These are phyloP conservation scores for Galeruca laticollis DNA, from an alignment of 2,888 invertebrate genomes.

Conservation along the genomic window DNA sequence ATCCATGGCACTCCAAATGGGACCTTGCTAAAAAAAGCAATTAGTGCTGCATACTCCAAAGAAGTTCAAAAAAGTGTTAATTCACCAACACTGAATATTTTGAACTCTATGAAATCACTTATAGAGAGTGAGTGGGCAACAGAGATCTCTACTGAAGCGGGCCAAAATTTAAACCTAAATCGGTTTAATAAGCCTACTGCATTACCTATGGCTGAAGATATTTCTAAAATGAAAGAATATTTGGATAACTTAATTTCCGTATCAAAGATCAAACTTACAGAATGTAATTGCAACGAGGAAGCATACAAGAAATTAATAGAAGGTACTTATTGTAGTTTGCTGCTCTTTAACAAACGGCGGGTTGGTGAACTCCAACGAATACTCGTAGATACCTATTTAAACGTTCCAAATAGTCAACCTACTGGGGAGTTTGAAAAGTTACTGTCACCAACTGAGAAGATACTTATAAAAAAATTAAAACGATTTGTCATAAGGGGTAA, in stretches of 20 bases:
- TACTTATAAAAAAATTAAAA: neutral
- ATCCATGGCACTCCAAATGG: neutral
- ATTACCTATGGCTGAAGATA: constrained; percentile 38
- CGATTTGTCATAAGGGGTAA: constrained; percentile 10
- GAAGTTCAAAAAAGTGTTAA: constrained; percentile 8
- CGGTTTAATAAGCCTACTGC: constrained; percentile 39
- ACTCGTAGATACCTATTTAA: constrained; percentile 4
- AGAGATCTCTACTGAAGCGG: neutral
- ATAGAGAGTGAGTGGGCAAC: constrained; percentile 13
- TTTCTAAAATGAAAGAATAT: constrained; percentile 38
- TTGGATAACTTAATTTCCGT: neutral
- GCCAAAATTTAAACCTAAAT: neutral
- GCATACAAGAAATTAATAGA: constrained; percentile 20
- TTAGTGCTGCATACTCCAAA: constrained; percentile 22
- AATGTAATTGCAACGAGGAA: neutral
- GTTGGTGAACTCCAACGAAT: constrained; percentile 23
- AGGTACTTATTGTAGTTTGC: constrained; percentile 9
- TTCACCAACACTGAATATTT: neutral
- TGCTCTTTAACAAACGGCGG: constrained; percentile 26
- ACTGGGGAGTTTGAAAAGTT: constrained; percentile 19
- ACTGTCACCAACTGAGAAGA: constrained; percentile 10
- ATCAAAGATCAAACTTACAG: neutral
- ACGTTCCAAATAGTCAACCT: constrained; percentile 1
- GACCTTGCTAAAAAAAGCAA: neutral
- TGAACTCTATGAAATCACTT: neutral